phyloP scores from a whole-genome alignment of 2,113 vertebrate genomes.

The Hystrix cristata region DNA sequence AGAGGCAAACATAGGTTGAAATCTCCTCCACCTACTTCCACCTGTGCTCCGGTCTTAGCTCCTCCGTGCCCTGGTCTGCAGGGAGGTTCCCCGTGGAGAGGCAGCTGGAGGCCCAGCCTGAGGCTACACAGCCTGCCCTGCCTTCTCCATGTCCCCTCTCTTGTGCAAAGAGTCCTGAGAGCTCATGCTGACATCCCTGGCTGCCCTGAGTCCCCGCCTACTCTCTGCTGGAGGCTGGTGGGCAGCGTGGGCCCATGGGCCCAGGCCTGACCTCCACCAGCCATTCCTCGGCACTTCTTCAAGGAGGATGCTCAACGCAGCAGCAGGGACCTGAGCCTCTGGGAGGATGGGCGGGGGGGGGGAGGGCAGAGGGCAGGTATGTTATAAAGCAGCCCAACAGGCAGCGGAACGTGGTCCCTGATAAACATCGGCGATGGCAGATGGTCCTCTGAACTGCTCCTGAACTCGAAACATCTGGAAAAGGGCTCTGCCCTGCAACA shows the following conservation, averaged over 20 bases:
- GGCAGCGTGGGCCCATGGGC: neutral
- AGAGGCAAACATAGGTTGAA: neutral
- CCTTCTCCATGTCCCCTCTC: neutral
- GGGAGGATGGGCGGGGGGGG: neutral
- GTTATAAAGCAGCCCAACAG: neutral
- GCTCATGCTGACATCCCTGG: rapidly evolving
- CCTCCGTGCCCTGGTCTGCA: neutral
- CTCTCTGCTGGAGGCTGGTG: neutral
- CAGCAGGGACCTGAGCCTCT: neutral
- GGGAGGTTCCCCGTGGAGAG: too few relatives aligned
- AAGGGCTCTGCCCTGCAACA: constrained; percentile 55
- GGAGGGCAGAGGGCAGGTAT: too few relatives aligned
- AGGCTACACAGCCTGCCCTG: neutral
- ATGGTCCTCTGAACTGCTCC: constrained; percentile 71
- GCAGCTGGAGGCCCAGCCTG: neutral
- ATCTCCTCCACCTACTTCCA: neutral
- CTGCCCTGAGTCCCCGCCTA: neutral
- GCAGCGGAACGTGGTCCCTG: neutral
- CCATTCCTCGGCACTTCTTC: neutral
- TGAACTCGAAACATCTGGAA: constrained; percentile 80
- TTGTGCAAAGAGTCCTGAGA: neutral
- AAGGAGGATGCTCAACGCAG: neutral
- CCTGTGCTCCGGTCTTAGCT: neutral
- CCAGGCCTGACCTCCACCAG: neutral
- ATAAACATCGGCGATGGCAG: constrained; percentile 65